Base-by-base conservation (phyloP, 2,888 invertebrate species). In the Candidula unifasciata region DNA sequence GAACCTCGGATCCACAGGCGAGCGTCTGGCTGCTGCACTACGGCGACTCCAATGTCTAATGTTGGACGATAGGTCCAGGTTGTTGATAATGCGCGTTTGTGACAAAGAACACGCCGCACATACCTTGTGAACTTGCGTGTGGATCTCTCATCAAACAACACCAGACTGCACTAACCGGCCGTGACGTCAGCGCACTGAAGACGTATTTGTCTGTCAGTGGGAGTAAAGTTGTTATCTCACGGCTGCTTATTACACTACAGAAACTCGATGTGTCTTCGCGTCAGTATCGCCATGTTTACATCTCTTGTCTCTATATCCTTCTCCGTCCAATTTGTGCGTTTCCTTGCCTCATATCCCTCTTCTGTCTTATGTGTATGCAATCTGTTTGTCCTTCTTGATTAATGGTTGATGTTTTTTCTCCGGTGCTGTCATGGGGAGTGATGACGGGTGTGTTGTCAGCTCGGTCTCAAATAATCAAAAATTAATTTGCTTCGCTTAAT, bases 131-230 rank as follows among this genome's bases (percentile, higher is more conserved):
- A 60, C 60, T 21, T 60, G 60, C 18, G 24, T 3, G 3, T 21
- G 24, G 60, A 60, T 21, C 60, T 13, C 60, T 60, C 10, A 13
- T 52, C 10, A n/a, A 13, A 44, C 3, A 2, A 16, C n/a, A 21
- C 33, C 13, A n/a, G 52, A 30, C 18, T 16, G 30, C 18, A 21
- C 54, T 54, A 52, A 74, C 30, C 16, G 18, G 30, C 54, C 2
- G 30, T 74, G 74, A 74, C 54, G 74, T 30, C 54, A 30, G 27
- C 74, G 30, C 74, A 18, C 30, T 16, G 1, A 44, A 13, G 44
- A 44, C 37, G 5, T 37, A 54, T 82, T 74, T 73, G 3, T 73
- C 60, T 82, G 37, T 74, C 74, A 57, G 44, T 74, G 1, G 73
- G 24, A 74, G 52, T 74, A 13, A n/a, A 30, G 21, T 16, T 33